These are phyloP conservation scores for Deilephila porcellus DNA, from an alignment of 2,888 invertebrate species.

Conservation along the genomic window DNA sequence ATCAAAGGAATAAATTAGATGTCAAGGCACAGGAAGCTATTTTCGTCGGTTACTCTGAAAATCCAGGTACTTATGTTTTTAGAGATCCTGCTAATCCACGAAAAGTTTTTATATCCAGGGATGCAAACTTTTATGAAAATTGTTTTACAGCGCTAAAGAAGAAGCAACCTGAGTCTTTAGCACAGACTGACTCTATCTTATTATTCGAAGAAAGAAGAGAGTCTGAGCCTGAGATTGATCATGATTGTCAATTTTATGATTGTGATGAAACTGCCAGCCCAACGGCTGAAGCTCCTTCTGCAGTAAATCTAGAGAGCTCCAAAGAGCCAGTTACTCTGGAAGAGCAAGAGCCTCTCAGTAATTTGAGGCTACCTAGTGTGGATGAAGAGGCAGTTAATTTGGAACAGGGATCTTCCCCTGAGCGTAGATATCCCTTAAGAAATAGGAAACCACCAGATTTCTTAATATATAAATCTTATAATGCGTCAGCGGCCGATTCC, in stretches of 20 bases:
- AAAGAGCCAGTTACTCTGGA: not conserved
- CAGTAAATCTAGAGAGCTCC: not conserved
- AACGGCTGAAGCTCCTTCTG: not conserved
- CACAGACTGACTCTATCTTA: too few relatives aligned
- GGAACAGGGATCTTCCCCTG: not conserved
- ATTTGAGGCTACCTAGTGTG: not conserved
- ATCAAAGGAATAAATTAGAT: too few relatives aligned
- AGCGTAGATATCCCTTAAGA: not conserved
- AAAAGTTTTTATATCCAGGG: too few relatives aligned
- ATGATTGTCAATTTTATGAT: not conserved
- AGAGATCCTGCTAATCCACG: too few relatives aligned
- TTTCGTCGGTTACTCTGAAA: not conserved
- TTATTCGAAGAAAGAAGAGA: not conserved
- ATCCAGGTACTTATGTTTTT: too few relatives aligned
- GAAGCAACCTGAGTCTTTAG: too few relatives aligned
- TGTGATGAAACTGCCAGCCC: not conserved
- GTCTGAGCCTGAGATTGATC: not conserved
- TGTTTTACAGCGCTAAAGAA: too few relatives aligned
- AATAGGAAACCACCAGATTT: not conserved
- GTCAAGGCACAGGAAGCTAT: too few relatives aligned
- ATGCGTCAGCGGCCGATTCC: not conserved
- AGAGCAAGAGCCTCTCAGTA: not conserved
- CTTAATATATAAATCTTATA: not conserved
- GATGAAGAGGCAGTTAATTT: not conserved
- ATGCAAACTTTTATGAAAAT: too few relatives aligned